Base-by-base conservation (phyloP, 2,797 vertebrate genomes). In the Ispidina lecontei region DNA sequence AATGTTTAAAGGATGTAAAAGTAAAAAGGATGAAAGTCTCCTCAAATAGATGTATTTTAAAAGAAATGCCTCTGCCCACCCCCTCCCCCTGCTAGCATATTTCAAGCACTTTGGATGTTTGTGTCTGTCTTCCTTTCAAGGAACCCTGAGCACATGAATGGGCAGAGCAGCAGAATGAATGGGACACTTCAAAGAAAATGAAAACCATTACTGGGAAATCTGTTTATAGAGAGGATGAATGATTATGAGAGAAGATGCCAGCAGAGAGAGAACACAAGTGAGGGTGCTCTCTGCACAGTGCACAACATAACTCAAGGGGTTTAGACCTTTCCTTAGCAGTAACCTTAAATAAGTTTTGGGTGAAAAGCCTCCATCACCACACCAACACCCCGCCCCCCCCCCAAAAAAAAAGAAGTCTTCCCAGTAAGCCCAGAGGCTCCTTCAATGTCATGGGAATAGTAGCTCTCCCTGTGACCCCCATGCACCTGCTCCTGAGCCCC, bases 181-280 rank as follows among this genome's bases (percentile, higher is more conserved):
- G 96, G 94, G 93, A 59, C 94, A 97, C 97, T 97, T 97, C 97
- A 97, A 97, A 98, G 97, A 95, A 96, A 95, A 90, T 92, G 93
- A 91, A 96, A 97, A 95, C 94, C 93, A 96, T 96, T 96, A 97
- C 92, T 71, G 84, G 94, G 95, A 96, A 95, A 96, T 96, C 96
- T 97, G 97, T 97, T 97, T 97, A 97, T 90, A 97, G 94, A 97
- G 95, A 69, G 96, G 6, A 94, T 96, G 97, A 98, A 96, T 97
- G 97, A 97, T 96, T 96, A 95, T 90, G 97, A 97, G 96, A 85
- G 91, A 94, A 97, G 93, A 96, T 75, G 91, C 95, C 84, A 74
- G 86, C 22, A 54, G 93, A 90, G 91, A 93, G 89, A 78, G 90
- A 89, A 52, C 85, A 94, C 89, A 84, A 93, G 76, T 5, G 77